phyloP scores from a whole-genome alignment of 37 sponge, comb jelly and placozoan genomes.

The Theonella swinhoei region DNA sequence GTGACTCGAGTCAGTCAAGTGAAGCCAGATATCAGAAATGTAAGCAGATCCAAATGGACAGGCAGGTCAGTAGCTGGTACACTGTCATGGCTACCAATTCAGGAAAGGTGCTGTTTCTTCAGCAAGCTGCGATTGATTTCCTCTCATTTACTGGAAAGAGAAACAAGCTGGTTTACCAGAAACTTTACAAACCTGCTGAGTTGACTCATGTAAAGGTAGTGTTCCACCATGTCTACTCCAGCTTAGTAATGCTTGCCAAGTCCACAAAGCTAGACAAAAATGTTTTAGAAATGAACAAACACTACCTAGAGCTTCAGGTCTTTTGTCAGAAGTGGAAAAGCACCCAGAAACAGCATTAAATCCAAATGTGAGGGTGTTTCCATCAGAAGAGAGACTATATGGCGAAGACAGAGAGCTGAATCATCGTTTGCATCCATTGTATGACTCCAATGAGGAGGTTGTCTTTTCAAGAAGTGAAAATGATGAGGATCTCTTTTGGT shows the following conservation, averaged over 20 bases:
- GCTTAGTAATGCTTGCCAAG: slow-evolving; percentile 3
- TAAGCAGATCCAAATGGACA: background rate
- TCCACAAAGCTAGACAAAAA: background rate
- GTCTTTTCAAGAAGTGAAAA: background rate
- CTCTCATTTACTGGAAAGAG: background rate
- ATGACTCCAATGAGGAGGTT: background rate
- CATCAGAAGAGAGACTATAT: slow-evolving; percentile 3
- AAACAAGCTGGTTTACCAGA: slow-evolving; percentile 3
- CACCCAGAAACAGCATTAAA: background rate
- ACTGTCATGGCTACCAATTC: slow-evolving; percentile 30
- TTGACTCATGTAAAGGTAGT: background rate
- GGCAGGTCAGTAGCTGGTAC: slow-evolving; percentile 35
- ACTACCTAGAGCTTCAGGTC: slow-evolving; percentile 15
- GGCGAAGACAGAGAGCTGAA: background rate
- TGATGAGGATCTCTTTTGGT: background rate
- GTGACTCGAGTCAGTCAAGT: background rate
- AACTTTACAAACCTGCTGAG: background rate
- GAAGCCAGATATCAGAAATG: slow-evolving; percentile 1
- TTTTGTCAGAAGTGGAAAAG: background rate
- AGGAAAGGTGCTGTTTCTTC: slow-evolving; percentile 15
- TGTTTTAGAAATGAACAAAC: background rate
- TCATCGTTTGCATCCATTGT: background rate
- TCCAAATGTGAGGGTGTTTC: background rate
- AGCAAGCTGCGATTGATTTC: slow-evolving; percentile 13
- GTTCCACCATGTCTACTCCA: slow-evolving; percentile 7